Conservation (phyloP, 37 sponge, comb jelly and placozoan species). For the Chondrilla cf. caribensis region DNA sequence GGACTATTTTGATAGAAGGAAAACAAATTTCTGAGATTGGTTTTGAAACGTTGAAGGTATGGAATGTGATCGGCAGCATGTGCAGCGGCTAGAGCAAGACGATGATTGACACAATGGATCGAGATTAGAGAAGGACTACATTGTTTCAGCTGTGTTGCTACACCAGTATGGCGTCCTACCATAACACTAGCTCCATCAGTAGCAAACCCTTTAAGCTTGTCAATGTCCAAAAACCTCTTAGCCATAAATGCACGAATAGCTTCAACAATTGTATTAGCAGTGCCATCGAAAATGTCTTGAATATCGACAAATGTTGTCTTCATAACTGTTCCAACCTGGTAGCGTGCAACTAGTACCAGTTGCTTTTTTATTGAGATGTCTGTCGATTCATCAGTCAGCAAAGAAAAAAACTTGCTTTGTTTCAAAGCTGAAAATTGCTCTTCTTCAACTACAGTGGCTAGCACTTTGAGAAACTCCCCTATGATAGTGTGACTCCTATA, state of each 20-base stretch:
- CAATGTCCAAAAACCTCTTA: neutral
- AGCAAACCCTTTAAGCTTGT: neutral
- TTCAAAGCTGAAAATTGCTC: neutral
- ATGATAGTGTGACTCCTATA: neutral
- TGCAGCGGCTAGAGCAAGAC: conserved; percentile 16
- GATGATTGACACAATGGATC: conserved; percentile 17
- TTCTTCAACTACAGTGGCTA: neutral
- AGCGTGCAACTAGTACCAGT: too few species aligned
- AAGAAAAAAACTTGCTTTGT: neutral
- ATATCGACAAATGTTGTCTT: conserved; percentile 5
- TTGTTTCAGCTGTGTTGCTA: neutral
- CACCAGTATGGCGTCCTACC: neutral
- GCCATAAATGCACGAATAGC: neutral
- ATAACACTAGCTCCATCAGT: neutral
- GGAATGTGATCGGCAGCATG: conserved; percentile 30
- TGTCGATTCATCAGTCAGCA: neutral
- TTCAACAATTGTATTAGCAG: neutral
- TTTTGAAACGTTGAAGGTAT: conserved; percentile 14
- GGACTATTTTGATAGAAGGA: neutral
- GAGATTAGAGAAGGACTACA: neutral
- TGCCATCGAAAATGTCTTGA: conserved; percentile 5
- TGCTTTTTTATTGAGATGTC: neutral
- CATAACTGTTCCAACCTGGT: too few species aligned
- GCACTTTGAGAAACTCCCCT: neutral
- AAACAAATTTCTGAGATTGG: neutral